Evolutionary conservation across 1,140 invertebrate species (phyloP), one percentile per base, ranked within the genome.

Genomic region (Cyclina sinensis): DNA sequence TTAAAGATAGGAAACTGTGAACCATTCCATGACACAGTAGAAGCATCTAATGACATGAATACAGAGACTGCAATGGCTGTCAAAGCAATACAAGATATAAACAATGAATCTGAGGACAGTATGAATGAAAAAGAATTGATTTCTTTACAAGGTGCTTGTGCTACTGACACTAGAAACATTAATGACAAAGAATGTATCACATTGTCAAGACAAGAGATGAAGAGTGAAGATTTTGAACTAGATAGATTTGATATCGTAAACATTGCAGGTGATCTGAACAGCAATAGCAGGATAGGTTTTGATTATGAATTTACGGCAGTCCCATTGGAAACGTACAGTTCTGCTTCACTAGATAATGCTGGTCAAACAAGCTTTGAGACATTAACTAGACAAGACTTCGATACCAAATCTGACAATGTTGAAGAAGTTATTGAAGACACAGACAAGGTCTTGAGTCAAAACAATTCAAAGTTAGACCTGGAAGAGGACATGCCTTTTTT

Each of bases 61-160:
- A 18, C 24, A 21, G 74, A 78, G 54, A 78, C 74, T 32, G 74
- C n/a, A 54, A 35, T 54, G 16, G 74, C 74, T 57, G 48, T 78
- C 24, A 9, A 48, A 78, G 74, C 74, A 30, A 78, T 78, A 57
- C 48, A 30, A 35, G 48, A 54, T 35, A 81, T 43, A 9, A 54
- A 37, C n/a, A 51, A 12, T 51, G 48, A 51, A 27, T 78, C 16
- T 78, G 32, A 39, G 65, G 11, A 39, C 32, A 35, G 4, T 70
- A 9, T 11, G 4, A 4, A 21, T 39, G 9, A 39, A 12, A 21
- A 7, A 32, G 65, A 70, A 70, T 4, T 39, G 5, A 70, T 16
- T 9, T 21, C 30, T 39, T 5, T 16, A 12, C 14, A 70, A 35
- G 65, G 21, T 70, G 4, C 43, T 14, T 43, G 43, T 43, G 4